A percentile compares a stretch with the other conserved stretches of the same genome.
These are phyloP conservation scores for Drosophila orena DNA, from an alignment of 1,140 invertebrate genomes.

Conservation along the genomic window DNA sequence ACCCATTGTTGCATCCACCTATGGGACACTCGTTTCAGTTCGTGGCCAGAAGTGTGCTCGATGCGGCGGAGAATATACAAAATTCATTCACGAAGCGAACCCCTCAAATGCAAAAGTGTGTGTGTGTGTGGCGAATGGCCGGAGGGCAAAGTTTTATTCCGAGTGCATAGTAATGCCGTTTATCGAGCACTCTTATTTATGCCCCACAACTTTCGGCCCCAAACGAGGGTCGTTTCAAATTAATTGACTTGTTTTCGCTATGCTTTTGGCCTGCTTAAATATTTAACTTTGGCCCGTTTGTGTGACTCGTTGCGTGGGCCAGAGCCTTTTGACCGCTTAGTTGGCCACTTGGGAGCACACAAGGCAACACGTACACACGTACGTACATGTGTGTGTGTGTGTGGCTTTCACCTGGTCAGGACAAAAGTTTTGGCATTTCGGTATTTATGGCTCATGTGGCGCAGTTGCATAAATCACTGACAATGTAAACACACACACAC, in stretches of 20 bases:
- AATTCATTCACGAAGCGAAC: too few relatives aligned
- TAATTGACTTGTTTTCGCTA: constrained; percentile 81
- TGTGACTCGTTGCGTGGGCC: constrained; percentile 30
- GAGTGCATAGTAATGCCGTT: constrained; percentile 22
- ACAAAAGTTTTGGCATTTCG: constrained; percentile 79
- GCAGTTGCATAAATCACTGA: constrained; percentile 84
- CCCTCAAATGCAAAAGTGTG: not conserved
- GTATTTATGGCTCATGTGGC: constrained; percentile 83
- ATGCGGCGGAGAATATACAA: too few relatives aligned
- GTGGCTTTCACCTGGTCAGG: constrained; percentile 49
- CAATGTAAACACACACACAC: constrained; percentile 67
- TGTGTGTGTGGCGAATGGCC: not conserved
- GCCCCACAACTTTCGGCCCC: constrained; percentile 22
- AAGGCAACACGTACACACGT: not conserved
- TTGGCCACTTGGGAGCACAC: constrained; percentile 74
- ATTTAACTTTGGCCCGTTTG: constrained; percentile 79
- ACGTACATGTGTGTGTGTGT: not conserved
- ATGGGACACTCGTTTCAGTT: too few relatives aligned
- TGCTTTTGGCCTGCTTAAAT: constrained; percentile 68
- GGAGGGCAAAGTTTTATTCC: not conserved
- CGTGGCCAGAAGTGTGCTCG: too few relatives aligned
- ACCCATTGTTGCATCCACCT: too few relatives aligned
- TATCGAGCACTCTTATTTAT: constrained; percentile 39
- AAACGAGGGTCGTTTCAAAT: constrained; percentile 58
- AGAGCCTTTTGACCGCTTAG: constrained; percentile 75